Evolutionary conservation across 2,797 vertebrate genomes (phyloP).

Genomic region (Coregonus ussuriensis): DNA sequence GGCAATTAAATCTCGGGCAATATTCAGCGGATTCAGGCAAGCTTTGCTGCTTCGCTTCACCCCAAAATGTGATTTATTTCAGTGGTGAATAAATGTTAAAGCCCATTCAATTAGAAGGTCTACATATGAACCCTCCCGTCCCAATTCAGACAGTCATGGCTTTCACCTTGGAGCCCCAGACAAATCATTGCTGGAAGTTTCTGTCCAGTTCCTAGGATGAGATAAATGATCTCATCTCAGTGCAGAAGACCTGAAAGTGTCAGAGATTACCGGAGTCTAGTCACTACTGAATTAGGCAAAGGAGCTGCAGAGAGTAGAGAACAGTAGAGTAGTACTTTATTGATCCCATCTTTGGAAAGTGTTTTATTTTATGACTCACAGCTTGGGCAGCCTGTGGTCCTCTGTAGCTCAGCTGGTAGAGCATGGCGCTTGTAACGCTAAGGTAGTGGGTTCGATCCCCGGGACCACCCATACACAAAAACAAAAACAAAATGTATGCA

Average conservation of each 20-base stretch:
- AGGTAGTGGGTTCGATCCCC: no score
- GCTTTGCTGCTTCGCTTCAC: constrained; percentile 1
- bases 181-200: constrained; percentile 3
- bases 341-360: neutral
- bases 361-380: neutral
- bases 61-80: constrained; percentile 15
- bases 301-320: neutral
- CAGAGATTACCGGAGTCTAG: neutral
- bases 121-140: neutral
- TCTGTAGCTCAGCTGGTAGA: no score
- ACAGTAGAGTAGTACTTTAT: neutral
- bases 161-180: constrained; percentile 8
- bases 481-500: no score
- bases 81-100: constrained; percentile 6
- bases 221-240: neutral
- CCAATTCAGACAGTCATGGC: neutral
- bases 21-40: constrained; percentile 8
- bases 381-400: no score
- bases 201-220: neutral
- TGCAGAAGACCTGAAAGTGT: neutral
- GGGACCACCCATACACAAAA: no score
- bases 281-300: neutral
- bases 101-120: constrained; percentile 10
- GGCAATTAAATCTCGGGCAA: constrained; percentile 27
- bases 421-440: no score